Conservation (phyloP, 2,113 vertebrate genomes). For the pig (Sus scrofa) region DNA sequence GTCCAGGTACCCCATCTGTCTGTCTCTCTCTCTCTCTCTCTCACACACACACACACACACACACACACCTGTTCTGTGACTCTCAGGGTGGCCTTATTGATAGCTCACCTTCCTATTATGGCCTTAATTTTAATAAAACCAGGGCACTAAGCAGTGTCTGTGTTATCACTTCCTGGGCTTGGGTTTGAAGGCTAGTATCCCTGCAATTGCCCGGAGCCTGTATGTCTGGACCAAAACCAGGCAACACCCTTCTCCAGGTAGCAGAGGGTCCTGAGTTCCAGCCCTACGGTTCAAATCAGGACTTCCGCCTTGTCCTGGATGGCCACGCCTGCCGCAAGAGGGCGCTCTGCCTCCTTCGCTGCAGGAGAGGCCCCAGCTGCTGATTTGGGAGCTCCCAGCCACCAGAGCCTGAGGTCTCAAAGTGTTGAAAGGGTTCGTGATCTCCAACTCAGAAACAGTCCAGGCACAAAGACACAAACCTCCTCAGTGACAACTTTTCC, state of each 20-base stretch:
- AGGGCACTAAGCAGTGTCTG: background rate
- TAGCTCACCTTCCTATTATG: background rate
- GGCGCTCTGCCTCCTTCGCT: background rate
- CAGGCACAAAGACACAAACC: background rate
- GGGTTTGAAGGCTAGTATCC: background rate
- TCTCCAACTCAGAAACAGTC: background rate
- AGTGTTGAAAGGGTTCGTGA: background rate
- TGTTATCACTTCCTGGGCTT: background rate
- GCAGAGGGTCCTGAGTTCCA: background rate
- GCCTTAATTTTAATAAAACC: conserved; percentile 38
- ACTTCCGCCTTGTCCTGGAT: background rate
- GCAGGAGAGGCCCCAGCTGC: background rate
- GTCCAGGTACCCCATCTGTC: background rate
- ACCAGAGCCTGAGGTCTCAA: background rate
- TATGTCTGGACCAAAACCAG: background rate
- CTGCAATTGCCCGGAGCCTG: background rate
- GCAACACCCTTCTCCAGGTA: background rate
- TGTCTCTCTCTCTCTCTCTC: too few species aligned
- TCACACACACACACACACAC: background rate
- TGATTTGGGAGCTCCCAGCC: background rate
- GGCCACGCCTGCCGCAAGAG: conserved; percentile 55
- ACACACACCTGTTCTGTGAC: background rate
- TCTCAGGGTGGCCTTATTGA: background rate
- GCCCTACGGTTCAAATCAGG: background rate
- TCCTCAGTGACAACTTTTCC: background rate